These are phyloP conservation scores for Gallirallus australis DNA, from an alignment of 2,797 vertebrate species.

Conservation along the genomic window DNA sequence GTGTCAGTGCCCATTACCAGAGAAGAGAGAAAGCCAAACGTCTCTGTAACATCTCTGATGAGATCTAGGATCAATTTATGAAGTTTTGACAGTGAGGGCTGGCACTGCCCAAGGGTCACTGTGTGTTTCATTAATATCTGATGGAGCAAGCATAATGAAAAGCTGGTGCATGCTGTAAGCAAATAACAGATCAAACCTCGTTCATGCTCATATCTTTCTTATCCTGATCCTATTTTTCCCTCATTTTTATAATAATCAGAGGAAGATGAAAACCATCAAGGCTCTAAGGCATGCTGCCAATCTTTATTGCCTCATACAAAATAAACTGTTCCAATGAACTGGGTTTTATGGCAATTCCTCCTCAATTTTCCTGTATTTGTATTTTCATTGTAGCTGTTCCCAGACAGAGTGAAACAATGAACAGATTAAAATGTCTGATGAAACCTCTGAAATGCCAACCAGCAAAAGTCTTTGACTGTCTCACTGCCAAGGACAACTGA, in stretches of 20 bases:
- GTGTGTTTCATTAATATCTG: not conserved
- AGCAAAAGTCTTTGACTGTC: not conserved
- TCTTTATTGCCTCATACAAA: not conserved
- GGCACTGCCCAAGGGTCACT: not conserved
- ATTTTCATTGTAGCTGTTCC: slow-evolving; percentile 1
- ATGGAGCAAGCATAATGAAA: not conserved
- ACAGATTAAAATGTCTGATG: slow-evolving; percentile 21
- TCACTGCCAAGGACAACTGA: slow-evolving; percentile 33
- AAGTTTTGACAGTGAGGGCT: not conserved
- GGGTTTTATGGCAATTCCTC: slow-evolving; percentile 14
- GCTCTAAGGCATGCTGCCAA: not conserved
- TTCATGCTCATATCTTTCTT: not conserved
- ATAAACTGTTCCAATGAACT: slow-evolving; percentile 10
- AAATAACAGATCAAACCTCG: not conserved
- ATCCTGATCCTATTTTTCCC: not conserved
- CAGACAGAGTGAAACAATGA: slow-evolving; percentile 3
- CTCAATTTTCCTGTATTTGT: not conserved
- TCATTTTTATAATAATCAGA: not conserved
- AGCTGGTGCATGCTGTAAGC: not conserved
- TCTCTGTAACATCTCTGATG: not conserved
- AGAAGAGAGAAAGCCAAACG: not conserved
- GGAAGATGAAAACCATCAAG: not conserved
- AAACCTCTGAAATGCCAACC: slow-evolving; percentile 5
- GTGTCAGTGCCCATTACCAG: not conserved
- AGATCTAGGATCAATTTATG: not conserved